phyloP scores from a whole-genome alignment of 1,140 invertebrate species.

The Geopemphigus sp. region DNA sequence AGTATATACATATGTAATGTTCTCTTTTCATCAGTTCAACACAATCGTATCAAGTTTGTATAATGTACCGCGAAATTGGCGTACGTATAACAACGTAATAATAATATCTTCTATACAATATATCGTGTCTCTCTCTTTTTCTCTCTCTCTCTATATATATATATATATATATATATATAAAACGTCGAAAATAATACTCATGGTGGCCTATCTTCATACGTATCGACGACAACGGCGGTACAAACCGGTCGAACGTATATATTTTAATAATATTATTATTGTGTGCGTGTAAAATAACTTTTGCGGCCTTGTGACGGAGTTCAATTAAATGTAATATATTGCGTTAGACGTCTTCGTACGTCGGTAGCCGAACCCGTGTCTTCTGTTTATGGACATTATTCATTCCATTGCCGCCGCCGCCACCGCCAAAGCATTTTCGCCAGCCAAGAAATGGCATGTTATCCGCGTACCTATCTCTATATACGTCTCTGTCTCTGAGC shows the following conservation, averaged over 20 bases:
- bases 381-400: neutral
- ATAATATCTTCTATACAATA: neutral
- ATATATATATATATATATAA: neutral
- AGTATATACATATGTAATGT: neutral
- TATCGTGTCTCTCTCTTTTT: no score
- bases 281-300: neutral
- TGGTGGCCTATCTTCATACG: neutral
- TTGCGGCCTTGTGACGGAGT: neutral
- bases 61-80: neutral
- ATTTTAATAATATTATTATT: neutral
- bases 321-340: slow-evolving; percentile 34
- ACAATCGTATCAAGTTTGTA: neutral
- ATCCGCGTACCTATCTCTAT: no score
- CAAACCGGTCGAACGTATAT: slow-evolving; percentile 4
- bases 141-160: no score
- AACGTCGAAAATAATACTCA: neutral
- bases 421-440: no score
- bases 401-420: neutral
- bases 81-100: neutral
- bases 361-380: neutral
- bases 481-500: no score
- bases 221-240: neutral
- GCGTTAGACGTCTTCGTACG: neutral
- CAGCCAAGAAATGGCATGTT: no score
- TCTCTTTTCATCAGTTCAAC: neutral